A percentile compares a stretch with the other conserved stretches of the same genome.
phyloP scores from a whole-genome alignment of 1,140 invertebrate species.

The Trichomalopsis sarcophagae region DNA sequence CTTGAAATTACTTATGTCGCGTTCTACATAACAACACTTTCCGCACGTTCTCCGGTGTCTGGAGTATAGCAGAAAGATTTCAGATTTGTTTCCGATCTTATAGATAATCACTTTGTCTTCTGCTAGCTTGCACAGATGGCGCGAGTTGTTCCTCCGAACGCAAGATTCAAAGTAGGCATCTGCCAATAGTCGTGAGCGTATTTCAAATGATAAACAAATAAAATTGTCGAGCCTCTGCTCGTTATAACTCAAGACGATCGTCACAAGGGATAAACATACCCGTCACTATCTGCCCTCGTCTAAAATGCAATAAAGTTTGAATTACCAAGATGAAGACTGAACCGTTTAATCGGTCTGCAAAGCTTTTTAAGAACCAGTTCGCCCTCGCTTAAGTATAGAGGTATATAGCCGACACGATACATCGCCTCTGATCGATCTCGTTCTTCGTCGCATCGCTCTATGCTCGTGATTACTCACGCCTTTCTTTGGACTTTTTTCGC shows the following conservation, averaged over 20 bases:
- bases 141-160: not conserved
- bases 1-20: no score
- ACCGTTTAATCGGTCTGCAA: constrained; percentile 28
- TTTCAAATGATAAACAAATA: no score
- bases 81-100: not conserved
- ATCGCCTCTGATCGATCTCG: not conserved
- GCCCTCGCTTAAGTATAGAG: not conserved
- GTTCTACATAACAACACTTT: no score
- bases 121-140: not conserved
- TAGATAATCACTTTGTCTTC: not conserved
- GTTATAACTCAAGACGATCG: no score
- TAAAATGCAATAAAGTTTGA: constrained; percentile 29
- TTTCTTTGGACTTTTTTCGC: not conserved
- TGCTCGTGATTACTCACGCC: not conserved
- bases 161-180: no score
- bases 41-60: not conserved
- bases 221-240: no score
- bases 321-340: constrained; percentile 38
- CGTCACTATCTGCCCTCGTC: not conserved
- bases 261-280: not conserved
- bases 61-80: not conserved
- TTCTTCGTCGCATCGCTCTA: not conserved
- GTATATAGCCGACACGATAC: not conserved
- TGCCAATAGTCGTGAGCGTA: no score
- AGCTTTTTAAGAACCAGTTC: constrained; percentile 26